These are phyloP conservation scores for Pollenia angustigena DNA, from an alignment of 2,888 invertebrate genomes.

Conservation along the genomic window DNA sequence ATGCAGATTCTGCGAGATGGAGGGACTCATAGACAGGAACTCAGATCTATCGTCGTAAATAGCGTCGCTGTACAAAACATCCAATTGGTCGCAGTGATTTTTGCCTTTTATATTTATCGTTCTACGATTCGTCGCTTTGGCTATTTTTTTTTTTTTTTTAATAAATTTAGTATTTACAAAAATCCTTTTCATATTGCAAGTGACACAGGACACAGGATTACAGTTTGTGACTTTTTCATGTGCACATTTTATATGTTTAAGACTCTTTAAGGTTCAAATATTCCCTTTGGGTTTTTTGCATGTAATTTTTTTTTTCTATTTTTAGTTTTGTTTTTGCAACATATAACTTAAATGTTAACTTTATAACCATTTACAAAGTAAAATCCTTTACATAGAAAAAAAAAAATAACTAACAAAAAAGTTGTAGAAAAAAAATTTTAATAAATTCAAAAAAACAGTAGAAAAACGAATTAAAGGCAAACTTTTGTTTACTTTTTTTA, in stretches of 20 bases:
- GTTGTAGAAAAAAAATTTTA: neutral
- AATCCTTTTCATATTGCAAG: neutral
- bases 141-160: too few relatives aligned
- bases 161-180: neutral
- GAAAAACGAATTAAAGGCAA: neutral
- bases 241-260: neutral
- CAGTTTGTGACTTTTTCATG: neutral
- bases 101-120: too few relatives aligned
- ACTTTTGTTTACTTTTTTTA: constrained; percentile 1
- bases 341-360: constrained; percentile 14
- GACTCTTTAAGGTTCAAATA: neutral
- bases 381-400: constrained; percentile 42
- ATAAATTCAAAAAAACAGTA: neutral
- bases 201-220: neutral
- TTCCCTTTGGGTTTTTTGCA: neutral
- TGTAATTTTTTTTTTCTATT: neutral
- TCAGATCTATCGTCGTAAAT: too few relatives aligned
- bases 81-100: too few relatives aligned
- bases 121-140: too few relatives aligned
- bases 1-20: too few relatives aligned
- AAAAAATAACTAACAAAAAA: constrained; percentile 33
- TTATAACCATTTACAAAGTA: constrained; percentile 38
- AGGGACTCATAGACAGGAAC: too few relatives aligned
- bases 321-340: constrained; percentile 3
- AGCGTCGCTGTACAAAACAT: too few relatives aligned